A percentile compares a stretch with the other conserved stretches of the same genome.
These are phyloP conservation scores for Eulithis prunata DNA, from an alignment of 2,888 invertebrate species.

Conservation along the genomic window DNA sequence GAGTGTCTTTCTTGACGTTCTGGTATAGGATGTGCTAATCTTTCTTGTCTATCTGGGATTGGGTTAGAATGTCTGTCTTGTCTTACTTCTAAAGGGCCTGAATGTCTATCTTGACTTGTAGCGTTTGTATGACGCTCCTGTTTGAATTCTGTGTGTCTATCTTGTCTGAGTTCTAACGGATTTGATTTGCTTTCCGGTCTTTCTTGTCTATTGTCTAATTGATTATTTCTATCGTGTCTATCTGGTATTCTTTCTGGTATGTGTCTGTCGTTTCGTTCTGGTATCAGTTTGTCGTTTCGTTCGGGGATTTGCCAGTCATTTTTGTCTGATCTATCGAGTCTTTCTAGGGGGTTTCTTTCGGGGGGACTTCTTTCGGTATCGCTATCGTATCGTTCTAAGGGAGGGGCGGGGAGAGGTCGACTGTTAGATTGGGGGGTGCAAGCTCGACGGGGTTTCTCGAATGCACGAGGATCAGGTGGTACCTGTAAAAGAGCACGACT, in stretches of 20 bases:
- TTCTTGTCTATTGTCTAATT: constrained; percentile 22
- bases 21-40: constrained; percentile 3
- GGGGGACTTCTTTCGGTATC: constrained; percentile 40
- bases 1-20: constrained; percentile 26
- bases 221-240: constrained; percentile 26
- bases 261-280: constrained; percentile 2
- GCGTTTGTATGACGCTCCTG: constrained; percentile 42
- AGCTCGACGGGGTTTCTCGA: constrained; percentile 76
- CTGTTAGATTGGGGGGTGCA: constrained; percentile 78
- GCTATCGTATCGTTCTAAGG: constrained; percentile 55
- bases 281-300: constrained; percentile 35
- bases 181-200: constrained; percentile 37
- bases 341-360: constrained; percentile 39
- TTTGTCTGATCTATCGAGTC: constrained; percentile 34
- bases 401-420: constrained; percentile 74
- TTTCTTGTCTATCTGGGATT: constrained; percentile 25
- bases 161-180: constrained; percentile 37
- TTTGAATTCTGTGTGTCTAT: constrained; percentile 42
- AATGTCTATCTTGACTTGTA: constrained; percentile 32
- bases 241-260: constrained; percentile 30
- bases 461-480: constrained; percentile 77
- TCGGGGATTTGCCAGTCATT: constrained; percentile 27
- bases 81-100: constrained; percentile 35
- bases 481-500: constrained; percentile 54
- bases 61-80: constrained; percentile 34